phyloP scores from a whole-genome alignment of 2,113 vertebrate genomes.

The Miniopterus natalensis region DNA sequence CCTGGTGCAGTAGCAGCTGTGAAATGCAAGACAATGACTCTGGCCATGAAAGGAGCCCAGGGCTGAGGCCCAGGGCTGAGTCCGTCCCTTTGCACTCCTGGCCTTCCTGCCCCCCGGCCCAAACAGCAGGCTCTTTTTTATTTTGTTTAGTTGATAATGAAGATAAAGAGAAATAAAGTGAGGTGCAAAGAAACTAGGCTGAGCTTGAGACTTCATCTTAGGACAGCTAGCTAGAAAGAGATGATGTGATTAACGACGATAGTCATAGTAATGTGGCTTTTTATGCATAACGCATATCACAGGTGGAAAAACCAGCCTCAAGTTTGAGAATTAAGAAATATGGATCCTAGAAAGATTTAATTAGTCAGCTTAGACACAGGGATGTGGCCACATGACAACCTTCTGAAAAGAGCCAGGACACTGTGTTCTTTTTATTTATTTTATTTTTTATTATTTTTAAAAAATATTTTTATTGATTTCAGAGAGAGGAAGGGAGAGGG shows the following conservation, averaged over 20 bases:
- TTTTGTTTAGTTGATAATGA: neutral
- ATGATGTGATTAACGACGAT: neutral
- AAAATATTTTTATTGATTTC: no score
- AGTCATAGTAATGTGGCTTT: neutral
- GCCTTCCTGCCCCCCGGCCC: neutral
- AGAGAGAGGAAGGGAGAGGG: no score
- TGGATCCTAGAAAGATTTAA: neutral
- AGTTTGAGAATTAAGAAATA: conserved; percentile 24
- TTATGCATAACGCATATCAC: neutral
- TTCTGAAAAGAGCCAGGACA: neutral
- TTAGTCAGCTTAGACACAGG: neutral
- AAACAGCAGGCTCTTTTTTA: neutral
- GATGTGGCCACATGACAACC: neutral
- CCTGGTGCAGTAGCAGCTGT: neutral
- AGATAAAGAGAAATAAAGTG: neutral
- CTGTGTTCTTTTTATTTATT: neutral
- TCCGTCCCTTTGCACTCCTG: neutral
- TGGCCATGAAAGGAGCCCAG: neutral
- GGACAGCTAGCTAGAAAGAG: neutral
- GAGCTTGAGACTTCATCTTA: neutral
- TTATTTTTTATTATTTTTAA: no score
- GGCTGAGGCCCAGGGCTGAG: neutral
- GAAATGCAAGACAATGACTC: neutral
- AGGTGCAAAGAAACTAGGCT: neutral
- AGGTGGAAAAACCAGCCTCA: neutral